phyloP scores from a whole-genome alignment of 2,797 vertebrate species.

The Delichon dasypus region DNA sequence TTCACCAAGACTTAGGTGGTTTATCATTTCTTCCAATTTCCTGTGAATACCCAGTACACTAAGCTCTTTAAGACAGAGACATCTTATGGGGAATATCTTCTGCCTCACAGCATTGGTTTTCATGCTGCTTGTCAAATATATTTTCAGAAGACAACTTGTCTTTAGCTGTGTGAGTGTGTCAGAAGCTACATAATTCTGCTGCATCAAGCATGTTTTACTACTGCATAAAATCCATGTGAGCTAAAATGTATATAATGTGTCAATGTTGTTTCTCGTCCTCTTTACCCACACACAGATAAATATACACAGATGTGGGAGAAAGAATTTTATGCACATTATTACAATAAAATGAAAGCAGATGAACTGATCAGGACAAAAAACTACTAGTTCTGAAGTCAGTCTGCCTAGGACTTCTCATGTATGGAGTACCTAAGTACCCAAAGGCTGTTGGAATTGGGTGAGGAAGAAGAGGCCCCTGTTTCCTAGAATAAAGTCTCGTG shows the following conservation, averaged over 20 bases:
- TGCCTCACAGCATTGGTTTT: not conserved
- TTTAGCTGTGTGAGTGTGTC: not conserved
- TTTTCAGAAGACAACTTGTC: not conserved
- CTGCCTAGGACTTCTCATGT: not conserved
- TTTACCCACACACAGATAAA: not conserved
- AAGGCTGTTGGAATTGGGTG: not conserved
- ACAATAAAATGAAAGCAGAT: not conserved
- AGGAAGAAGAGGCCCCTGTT: not conserved
- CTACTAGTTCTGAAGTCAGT: not conserved
- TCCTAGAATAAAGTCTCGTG: not conserved
- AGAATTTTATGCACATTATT: not conserved
- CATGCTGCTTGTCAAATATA: not conserved
- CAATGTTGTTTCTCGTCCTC: not conserved
- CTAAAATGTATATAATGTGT: not conserved
- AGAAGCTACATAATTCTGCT: not conserved
- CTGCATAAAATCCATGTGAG: not conserved
- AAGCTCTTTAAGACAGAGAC: not conserved
- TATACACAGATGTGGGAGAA: not conserved
- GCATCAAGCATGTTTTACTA: not conserved
- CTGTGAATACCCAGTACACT: not conserved
- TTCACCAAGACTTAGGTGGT: not conserved
- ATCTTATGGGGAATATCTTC: not conserved
- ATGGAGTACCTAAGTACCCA: not conserved
- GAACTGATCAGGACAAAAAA: not conserved
- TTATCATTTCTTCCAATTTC: not conserved